Percentiles rank a stretch among this genome's conserved stretches.
These are phyloP conservation scores for Enteromius trimaculatus DNA, from an alignment of 2,797 vertebrate genomes.

Conservation along the genomic window DNA sequence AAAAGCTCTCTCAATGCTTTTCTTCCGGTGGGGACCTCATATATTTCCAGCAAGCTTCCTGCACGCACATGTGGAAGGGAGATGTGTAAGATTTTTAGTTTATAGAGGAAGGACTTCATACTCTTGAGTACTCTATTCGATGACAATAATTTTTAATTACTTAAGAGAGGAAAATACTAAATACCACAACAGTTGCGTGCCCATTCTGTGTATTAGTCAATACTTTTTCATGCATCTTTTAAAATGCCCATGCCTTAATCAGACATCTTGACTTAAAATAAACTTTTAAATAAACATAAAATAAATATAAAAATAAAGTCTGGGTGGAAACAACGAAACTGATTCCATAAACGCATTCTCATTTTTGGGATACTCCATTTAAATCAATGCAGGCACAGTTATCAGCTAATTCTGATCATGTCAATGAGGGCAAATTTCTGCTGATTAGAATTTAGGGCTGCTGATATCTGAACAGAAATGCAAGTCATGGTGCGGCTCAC, in stretches of 20 bases:
- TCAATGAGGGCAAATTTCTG: not conserved
- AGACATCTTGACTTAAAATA: too few relatives aligned
- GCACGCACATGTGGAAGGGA: not conserved
- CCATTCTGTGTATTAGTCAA: not conserved
- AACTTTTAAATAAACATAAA: not conserved
- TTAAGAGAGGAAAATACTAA: not conserved
- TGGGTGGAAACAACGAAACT: not conserved
- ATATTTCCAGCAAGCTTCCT: slow-evolving; percentile 20
- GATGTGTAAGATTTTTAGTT: not conserved
- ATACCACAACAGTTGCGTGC: not conserved
- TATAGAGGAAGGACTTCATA: not conserved
- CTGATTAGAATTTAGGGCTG: not conserved
- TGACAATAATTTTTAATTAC: not conserved
- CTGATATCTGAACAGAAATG: not conserved
- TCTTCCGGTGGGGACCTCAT: slow-evolving; percentile 2
- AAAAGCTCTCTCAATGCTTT: not conserved
- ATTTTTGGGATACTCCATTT: not conserved
- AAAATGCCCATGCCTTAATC: not conserved
- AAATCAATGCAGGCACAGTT: not conserved
- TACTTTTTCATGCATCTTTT: not conserved
- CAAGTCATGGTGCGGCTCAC: not conserved
- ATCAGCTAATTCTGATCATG: not conserved
- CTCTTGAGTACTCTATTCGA: not conserved
- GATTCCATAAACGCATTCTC: not conserved
- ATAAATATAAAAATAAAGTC: not conserved